A percentile compares a stretch with the other conserved stretches of the same genome.
Evolutionary conservation across 2,797 vertebrate genomes (phyloP).

Genomic region (Karalla daura): DNA sequence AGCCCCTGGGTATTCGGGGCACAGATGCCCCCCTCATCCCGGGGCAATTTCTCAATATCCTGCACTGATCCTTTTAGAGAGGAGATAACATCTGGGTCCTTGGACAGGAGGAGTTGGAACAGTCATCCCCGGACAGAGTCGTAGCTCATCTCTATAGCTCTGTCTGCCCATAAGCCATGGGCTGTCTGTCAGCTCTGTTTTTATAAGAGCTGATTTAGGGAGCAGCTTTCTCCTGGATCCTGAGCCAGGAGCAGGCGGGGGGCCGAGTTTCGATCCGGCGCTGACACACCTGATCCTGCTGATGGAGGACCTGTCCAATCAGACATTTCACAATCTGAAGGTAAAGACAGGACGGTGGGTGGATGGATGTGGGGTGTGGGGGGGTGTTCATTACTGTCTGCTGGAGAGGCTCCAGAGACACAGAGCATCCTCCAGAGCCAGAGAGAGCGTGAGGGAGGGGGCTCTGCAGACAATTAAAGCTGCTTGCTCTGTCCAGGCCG

Average conservation of each 20-base stretch:
- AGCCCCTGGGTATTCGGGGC: conserved; percentile 75
- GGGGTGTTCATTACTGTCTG: conserved; percentile 40
- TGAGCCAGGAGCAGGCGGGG: conserved; percentile 39
- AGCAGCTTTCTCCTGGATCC: conserved; percentile 52
- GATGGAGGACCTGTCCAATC: conserved; percentile 38
- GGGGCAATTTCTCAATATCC: conserved; percentile 77
- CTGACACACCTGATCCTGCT: conserved; percentile 40
- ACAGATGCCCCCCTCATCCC: conserved; percentile 68
- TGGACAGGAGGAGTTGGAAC: conserved; percentile 65
- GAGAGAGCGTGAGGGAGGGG: conserved; percentile 39
- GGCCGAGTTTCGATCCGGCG: conserved; percentile 1
- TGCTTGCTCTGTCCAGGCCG: conserved; percentile 59
- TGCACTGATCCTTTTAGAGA: conserved; percentile 73
- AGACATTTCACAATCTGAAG: conserved; percentile 33
- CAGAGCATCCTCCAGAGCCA: conserved; percentile 53
- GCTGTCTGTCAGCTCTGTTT: conserved; percentile 72
- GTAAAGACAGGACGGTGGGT: not conserved
- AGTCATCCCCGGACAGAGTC: conserved; percentile 60
- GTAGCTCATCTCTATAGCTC: conserved; percentile 72
- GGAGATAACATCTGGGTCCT: conserved; percentile 76
- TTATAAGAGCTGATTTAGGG: conserved; percentile 74
- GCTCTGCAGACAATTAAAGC: conserved; percentile 79
- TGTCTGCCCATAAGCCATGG: conserved; percentile 60
- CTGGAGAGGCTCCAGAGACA: conserved; percentile 54
- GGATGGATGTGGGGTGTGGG: not conserved